phyloP scores from a whole-genome alignment of 2,797 vertebrate genomes.

The Halcyon chelicuti region DNA sequence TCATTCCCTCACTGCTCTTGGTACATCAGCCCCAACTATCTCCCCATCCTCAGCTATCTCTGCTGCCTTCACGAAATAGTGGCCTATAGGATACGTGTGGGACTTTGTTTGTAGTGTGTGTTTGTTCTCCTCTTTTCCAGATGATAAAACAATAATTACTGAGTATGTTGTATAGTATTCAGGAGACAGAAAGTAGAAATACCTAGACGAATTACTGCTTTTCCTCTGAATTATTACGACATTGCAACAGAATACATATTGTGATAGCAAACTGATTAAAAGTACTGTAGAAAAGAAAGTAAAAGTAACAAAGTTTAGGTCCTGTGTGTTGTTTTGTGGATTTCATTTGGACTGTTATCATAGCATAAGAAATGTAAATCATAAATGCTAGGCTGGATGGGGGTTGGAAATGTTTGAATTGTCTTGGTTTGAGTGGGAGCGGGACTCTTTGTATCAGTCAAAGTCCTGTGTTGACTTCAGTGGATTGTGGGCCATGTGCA shows the following conservation, averaged over 20 bases:
- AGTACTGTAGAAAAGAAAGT: not conserved
- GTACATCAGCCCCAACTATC: not conserved
- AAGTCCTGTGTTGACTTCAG: not conserved
- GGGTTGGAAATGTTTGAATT: not conserved
- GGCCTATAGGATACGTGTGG: not conserved
- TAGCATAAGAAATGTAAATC: not conserved
- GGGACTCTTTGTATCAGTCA: not conserved
- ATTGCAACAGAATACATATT: not conserved
- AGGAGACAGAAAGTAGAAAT: not conserved
- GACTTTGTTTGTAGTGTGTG: not conserved
- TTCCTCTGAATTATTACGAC: not conserved
- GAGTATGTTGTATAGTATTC: not conserved
- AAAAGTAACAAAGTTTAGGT: not conserved
- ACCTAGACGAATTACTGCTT: not conserved
- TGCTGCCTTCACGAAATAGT: not conserved
- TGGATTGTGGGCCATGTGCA: not conserved
- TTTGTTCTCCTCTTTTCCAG: not conserved
- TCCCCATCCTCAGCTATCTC: not conserved
- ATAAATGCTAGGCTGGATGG: too few relatives aligned
- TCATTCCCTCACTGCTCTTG: not conserved
- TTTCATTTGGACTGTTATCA: not conserved
- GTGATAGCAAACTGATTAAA: not conserved
- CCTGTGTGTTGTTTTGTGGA: accelerated
- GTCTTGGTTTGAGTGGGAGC: not conserved
- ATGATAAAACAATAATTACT: not conserved